phyloP scores from a whole-genome alignment of 35 echinoderm and acorn worm genomes.

The Ptychodera flava region DNA sequence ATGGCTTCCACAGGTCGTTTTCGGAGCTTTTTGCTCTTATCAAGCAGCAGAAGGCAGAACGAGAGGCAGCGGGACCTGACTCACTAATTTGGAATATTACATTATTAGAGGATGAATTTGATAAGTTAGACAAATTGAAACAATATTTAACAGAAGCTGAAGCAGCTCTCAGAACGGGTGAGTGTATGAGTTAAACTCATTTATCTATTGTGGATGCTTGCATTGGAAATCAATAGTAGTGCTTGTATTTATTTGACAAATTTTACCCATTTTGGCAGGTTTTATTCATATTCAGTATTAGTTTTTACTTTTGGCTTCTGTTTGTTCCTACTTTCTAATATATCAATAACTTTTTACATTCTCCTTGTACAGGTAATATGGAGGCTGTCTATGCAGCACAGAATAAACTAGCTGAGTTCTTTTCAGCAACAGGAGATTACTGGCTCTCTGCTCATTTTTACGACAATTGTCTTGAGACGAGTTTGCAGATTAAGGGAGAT shows the following conservation, averaged over 20 bases:
- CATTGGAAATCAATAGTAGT: too few relatives aligned
- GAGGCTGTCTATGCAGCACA: conserved; percentile 62
- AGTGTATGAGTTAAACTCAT: too few relatives aligned
- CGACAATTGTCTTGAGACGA: conserved; percentile 74
- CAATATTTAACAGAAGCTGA: conserved; percentile 78
- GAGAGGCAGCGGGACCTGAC: conserved; percentile 64
- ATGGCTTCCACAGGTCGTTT: conserved; percentile 89
- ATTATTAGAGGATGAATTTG: conserved; percentile 74
- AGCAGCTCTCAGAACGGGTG: conserved; percentile 80
- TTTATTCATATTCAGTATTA: too few relatives aligned
- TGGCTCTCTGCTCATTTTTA: conserved; percentile 93
- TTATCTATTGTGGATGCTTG: too few relatives aligned
- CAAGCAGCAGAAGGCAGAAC: conserved; percentile 43
- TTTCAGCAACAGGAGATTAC: conserved; percentile 59
- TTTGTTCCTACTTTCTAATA: too few relatives aligned
- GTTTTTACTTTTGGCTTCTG: too few relatives aligned
- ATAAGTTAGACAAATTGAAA: conserved; percentile 79
- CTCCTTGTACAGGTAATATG: conserved; percentile 65
- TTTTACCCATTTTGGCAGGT: too few relatives aligned
- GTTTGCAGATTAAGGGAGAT: conserved; percentile 44
- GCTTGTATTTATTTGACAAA: too few relatives aligned
- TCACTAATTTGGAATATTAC: conserved; percentile 57
- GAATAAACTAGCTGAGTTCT: conserved; percentile 66
- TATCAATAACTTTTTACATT: too few relatives aligned
- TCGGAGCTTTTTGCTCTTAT: conserved; percentile 90